Evolutionary conservation across 2,113 vertebrate genomes (phyloP).

Genomic region (Apaloderma vittatum): DNA sequence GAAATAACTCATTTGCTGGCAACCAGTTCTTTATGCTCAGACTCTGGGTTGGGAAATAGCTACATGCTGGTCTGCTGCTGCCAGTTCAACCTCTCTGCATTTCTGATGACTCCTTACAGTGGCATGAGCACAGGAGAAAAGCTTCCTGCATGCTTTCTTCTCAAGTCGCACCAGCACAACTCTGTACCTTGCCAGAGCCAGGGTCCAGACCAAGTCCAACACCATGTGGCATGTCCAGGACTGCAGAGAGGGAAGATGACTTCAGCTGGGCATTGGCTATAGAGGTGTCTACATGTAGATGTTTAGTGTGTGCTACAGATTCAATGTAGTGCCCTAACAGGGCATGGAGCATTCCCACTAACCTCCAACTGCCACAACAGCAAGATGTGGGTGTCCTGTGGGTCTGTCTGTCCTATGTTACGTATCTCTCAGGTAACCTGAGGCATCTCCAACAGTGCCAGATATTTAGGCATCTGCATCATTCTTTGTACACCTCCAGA

Average conservation of each 20-base stretch:
- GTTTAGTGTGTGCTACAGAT: not conserved
- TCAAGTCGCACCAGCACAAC: not conserved
- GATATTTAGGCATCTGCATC: not conserved
- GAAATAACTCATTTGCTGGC: not conserved
- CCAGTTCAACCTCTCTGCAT: not conserved
- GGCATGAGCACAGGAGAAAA: not conserved
- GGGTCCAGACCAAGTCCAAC: not conserved
- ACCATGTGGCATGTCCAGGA: rapidly evolving
- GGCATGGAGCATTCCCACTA: not conserved
- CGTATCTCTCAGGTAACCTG: not conserved
- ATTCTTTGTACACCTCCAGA: not conserved
- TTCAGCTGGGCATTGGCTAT: not conserved
- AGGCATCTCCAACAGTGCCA: not conserved
- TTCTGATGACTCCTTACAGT: not conserved
- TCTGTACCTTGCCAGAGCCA: not conserved
- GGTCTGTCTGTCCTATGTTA: not conserved
- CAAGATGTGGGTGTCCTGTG: not conserved
- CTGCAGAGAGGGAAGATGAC: not conserved
- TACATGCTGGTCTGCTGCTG: not conserved
- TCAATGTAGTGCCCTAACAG: not conserved
- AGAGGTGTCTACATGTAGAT: not conserved
- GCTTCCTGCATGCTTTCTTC: not conserved
- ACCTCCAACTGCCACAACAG: not conserved
- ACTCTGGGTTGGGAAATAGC: not conserved
- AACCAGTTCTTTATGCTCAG: not conserved